Conservation (phyloP, 2,113 vertebrate genomes). For the Myrmecobius fasciatus region DNA sequence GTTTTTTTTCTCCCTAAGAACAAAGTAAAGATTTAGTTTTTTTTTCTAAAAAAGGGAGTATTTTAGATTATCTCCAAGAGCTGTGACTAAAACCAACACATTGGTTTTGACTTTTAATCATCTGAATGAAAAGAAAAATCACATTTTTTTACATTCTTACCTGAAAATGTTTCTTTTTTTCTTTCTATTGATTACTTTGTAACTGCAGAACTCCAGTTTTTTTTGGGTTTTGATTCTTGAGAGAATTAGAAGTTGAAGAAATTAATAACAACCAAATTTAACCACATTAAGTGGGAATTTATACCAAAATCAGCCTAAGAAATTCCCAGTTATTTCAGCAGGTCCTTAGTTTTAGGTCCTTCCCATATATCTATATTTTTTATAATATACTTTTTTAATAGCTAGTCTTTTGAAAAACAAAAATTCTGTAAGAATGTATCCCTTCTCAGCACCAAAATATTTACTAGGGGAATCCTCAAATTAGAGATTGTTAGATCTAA, state of each 20-base stretch:
- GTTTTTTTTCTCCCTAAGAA: no score
- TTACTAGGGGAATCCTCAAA: background rate
- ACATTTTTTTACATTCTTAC: constrained; percentile 55
- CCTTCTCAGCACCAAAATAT: background rate
- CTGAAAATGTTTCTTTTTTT: constrained; percentile 44
- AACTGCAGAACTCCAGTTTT: background rate
- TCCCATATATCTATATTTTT: background rate
- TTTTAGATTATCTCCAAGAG: background rate
- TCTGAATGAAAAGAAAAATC: background rate
- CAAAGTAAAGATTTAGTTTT: background rate
- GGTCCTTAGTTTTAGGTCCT: background rate
- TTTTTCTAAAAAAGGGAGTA: background rate
- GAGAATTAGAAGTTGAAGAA: constrained; percentile 42
- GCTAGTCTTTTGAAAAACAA: background rate
- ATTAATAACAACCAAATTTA: constrained; percentile 7
- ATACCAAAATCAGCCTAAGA: background rate
- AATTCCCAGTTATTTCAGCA: background rate
- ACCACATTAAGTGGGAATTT: constrained; percentile 1
- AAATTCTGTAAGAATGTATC: background rate
- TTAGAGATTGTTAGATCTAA: background rate
- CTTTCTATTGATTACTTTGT: constrained; percentile 2
- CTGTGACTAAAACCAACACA: background rate
- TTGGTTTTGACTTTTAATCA: background rate
- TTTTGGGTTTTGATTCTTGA: constrained; percentile 46
- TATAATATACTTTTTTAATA: constrained; percentile 40